Evolutionary conservation across 2,797 vertebrate species (phyloP).

Genomic region (Thunnus albacares): DNA sequence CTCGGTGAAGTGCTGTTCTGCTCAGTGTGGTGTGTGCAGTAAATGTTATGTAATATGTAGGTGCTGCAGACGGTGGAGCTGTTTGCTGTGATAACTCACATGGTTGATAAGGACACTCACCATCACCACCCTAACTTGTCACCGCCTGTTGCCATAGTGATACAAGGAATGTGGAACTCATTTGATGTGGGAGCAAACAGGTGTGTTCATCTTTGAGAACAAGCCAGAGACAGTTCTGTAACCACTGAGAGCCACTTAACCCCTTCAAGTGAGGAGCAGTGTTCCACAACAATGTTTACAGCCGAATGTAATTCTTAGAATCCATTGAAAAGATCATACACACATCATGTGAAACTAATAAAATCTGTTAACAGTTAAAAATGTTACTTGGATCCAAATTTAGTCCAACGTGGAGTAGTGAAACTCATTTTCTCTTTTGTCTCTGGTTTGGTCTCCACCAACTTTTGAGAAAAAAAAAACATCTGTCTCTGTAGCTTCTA

Average conservation of each 20-base stretch:
- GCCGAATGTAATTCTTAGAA: not conserved
- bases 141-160: conserved; percentile 72
- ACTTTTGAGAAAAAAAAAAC: no score
- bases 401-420: not conserved
- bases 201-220: conserved; percentile 31
- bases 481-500: no score
- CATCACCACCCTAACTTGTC: conserved; percentile 53
- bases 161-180: conserved; percentile 1
- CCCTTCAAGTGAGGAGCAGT: not conserved
- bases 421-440: not conserved
- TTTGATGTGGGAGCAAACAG: conserved; percentile 37
- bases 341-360: not conserved
- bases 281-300: not conserved
- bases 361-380: not conserved
- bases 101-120: conserved; percentile 69
- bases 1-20: not conserved
- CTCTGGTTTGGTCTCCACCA: no score
- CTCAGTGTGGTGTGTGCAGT: not conserved
- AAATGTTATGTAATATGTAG: conserved; percentile 40
- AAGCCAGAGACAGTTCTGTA: conserved; percentile 1
- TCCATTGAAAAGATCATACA: not conserved
- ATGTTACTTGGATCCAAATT: not conserved
- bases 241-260: not conserved
- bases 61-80: conserved; percentile 63
- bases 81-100: conserved; percentile 74